Base-by-base conservation (phyloP, 2,888 invertebrate species). In the Acanthopleura granulata region DNA sequence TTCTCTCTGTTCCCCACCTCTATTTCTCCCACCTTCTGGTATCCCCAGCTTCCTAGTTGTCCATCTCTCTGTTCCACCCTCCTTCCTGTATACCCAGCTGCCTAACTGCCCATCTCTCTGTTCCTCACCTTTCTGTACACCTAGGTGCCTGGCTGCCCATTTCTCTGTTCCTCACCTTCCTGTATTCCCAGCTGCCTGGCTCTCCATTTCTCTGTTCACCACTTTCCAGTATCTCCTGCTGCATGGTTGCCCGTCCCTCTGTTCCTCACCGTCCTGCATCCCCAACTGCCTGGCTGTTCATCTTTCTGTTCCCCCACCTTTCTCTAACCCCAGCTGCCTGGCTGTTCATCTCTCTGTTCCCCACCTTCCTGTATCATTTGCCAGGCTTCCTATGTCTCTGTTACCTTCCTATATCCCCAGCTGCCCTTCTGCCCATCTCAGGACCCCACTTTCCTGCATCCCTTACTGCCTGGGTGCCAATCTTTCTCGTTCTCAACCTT, bases 11-110 rank as follows among this genome's bases (percentile, higher is more conserved):
- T n/a, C n/a, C n/a, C n/a, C n/a, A 40, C 9, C 9, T 40, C 12
- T n/a, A 1, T 61, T 1, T 61, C 11, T 12, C 61, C 16, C 40
- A 0, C 51, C 57, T 69, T 30, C 40, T 57, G 62, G 27, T 71
- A 40, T 70, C 61, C 51, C 29, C 50, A 11, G 12, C 14, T 76
- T 29, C 49, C 72, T 74, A 71, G 75, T 62, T 76, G 40, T 49
- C 71, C 75, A 3, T 61, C 74, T 76, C 51, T 62, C 25, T 72
- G 22, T 29, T 57, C 74, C 77, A 12, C 27, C 75, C 22, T 76
- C 61, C 49, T 77, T 74, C 27, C 61, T 61, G n/a, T 25, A 4
- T 61, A 3, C 61, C 11, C 61, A n/a, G n/a, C 25, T 25, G n/a
- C 61, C 1, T 6, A 6, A 6, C 61, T 61, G 6, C 12, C 61